A percentile compares a stretch with the other conserved stretches of the same genome.
These are phyloP conservation scores for Micrasema longulum DNA, from an alignment of 1,140 invertebrate species.

Conservation along the genomic window DNA sequence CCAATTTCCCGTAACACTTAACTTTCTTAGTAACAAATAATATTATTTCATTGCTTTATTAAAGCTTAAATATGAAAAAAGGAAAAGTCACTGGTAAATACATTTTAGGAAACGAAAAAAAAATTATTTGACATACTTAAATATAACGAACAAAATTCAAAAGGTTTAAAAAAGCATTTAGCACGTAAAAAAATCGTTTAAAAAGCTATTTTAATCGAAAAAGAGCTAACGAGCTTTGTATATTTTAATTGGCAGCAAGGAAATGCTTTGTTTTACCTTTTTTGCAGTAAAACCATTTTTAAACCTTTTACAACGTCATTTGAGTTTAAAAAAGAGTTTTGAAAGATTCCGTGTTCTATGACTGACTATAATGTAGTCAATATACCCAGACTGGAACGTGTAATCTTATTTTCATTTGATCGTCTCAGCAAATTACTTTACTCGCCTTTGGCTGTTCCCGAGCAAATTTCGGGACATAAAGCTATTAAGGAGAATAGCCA, in stretches of 20 bases:
- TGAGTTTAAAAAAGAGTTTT: slow-evolving; percentile 29
- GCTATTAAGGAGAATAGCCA: slow-evolving; percentile 49
- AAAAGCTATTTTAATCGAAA: slow-evolving; percentile 7
- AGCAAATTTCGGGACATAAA: slow-evolving; percentile 49
- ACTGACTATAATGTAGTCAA: no score
- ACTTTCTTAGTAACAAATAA: no score
- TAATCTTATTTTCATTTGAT: slow-evolving; percentile 53
- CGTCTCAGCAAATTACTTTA: slow-evolving; percentile 50
- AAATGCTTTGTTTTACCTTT: no score
- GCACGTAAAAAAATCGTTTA: background rate
- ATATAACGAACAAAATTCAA: background rate
- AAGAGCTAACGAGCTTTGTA: slow-evolving; percentile 15
- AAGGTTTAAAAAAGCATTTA: slow-evolving; percentile 3
- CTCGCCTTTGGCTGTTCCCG: slow-evolving; percentile 31
- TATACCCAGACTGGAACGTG: slow-evolving; percentile 14
- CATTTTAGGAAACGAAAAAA: no score
- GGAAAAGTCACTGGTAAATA: no score
- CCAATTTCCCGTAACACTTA: no score
- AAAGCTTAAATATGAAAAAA: no score
- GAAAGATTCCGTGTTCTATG: slow-evolving; percentile 5
- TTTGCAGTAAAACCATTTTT: background rate
- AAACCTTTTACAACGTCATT: slow-evolving; percentile 33
- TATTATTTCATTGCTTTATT: no score
- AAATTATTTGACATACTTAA: no score
- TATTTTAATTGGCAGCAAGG: slow-evolving; percentile 14